Evolutionary conservation across 2,888 invertebrate genomes (phyloP).

Genomic region (Calameuta filiformis): DNA sequence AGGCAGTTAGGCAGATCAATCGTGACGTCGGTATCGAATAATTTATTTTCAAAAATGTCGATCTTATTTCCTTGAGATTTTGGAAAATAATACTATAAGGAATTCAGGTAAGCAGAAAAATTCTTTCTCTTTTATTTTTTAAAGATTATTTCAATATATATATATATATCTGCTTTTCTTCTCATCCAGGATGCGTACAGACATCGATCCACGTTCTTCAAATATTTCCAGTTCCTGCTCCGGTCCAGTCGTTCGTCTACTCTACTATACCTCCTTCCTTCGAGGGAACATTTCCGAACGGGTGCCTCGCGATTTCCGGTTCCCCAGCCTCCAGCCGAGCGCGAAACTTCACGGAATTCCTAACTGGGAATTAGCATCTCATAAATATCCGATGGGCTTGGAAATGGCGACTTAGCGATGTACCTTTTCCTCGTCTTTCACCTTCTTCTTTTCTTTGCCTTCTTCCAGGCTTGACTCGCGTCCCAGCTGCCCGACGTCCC

Average conservation of each 20-base stretch:
- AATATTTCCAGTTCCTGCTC: conserved; percentile 32
- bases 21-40: not conserved
- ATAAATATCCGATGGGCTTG: conserved; percentile 57
- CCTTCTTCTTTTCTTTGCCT: not conserved
- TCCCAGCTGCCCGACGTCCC: not conserved
- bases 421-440: not conserved
- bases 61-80: not conserved
- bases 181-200: not conserved
- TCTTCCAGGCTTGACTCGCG: not conserved
- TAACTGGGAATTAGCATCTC: conserved; percentile 63
- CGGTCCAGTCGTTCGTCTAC: conserved; percentile 9
- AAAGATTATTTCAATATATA: not conserved
- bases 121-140: not conserved
- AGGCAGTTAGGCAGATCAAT: not conserved
- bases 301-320: conserved; percentile 34
- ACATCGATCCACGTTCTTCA: conserved; percentile 40
- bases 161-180: not conserved
- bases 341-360: conserved; percentile 58
- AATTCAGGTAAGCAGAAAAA: not conserved
- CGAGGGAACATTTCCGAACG: conserved; percentile 38
- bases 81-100: not conserved
- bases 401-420: not conserved
- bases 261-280: conserved; percentile 15
- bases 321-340: conserved; percentile 34
- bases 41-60: not conserved